These are phyloP conservation scores for Drosophila novamexicana DNA, from an alignment of 1,140 invertebrate genomes.

Conservation along the genomic window DNA sequence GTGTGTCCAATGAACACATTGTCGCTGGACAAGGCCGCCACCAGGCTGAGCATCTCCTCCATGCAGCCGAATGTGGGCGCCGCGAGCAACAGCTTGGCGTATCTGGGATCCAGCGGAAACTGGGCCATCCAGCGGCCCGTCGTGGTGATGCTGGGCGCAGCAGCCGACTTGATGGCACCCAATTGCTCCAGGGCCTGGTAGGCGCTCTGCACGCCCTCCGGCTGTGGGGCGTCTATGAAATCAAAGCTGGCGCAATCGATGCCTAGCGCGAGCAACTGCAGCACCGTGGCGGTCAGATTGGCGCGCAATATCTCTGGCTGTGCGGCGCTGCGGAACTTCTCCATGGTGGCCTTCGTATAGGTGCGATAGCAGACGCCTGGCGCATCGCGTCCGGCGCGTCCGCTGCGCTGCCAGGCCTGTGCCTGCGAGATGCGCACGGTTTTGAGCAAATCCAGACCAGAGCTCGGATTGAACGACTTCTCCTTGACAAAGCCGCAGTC, in stretches of 20 bases:
- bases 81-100: conserved; percentile 92
- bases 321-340: conserved; percentile 89
- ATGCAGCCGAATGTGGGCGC: conserved; percentile 92
- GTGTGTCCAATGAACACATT: conserved; percentile 86
- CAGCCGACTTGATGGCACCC: conserved; percentile 87
- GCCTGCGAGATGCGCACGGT: conserved; percentile 95
- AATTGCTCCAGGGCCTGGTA: conserved; percentile 90
- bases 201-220: conserved; percentile 88
- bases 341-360: conserved; percentile 87
- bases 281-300: conserved; percentile 72
- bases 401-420: conserved; percentile 96
- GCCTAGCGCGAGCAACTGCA: conserved; percentile 93
- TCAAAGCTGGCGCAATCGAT: conserved; percentile 94
- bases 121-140: conserved; percentile 94
- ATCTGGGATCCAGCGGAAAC: conserved; percentile 96
- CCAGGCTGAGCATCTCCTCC: conserved; percentile 90
- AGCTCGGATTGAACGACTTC: conserved; percentile 91
- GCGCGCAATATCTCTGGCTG: conserved; percentile 93
- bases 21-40: conserved; percentile 87
- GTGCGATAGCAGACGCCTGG: conserved; percentile 93
- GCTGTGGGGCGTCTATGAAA: conserved; percentile 94
- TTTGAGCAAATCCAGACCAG: conserved; percentile 93
- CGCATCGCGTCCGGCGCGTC: conserved; percentile 94
- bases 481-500: conserved; percentile 97
- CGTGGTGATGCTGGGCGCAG: conserved; percentile 87